Evolutionary conservation across 1,140 invertebrate species (phyloP).

Genomic region (Sarcophaga bullata): DNA sequence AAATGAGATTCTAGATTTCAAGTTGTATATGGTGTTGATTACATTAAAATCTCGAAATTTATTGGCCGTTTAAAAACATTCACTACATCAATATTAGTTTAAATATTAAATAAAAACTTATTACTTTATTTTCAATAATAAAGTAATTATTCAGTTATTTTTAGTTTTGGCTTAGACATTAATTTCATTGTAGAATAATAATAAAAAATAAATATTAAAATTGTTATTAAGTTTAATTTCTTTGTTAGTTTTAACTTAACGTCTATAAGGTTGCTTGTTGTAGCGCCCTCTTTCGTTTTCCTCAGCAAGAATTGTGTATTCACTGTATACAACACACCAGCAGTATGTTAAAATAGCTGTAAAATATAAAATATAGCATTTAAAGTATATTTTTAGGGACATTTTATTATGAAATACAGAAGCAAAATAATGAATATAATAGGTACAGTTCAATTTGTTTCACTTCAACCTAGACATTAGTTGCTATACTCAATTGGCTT

Average conservation of each 20-base stretch:
- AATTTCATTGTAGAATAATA: slow-evolving; percentile 2
- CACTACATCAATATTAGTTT: no score
- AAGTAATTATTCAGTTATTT: not conserved
- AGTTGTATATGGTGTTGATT: no score
- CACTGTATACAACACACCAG: slow-evolving; percentile 83
- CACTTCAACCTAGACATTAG: no score
- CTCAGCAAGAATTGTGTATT: slow-evolving; percentile 77
- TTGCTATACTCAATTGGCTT: no score
- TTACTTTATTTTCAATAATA: not conserved
- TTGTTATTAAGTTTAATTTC: slow-evolving; percentile 27
- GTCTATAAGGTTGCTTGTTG: slow-evolving; percentile 74
- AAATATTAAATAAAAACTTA: not conserved
- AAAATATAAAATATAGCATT: slow-evolving; percentile 49
- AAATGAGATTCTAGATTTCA: no score
- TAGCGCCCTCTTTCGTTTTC: slow-evolving; percentile 74
- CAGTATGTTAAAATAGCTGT: slow-evolving; percentile 76
- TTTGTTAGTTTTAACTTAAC: slow-evolving; percentile 58
- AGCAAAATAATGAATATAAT: no score
- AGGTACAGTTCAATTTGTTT: no score
- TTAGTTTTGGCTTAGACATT: not conserved
- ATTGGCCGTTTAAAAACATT: no score
- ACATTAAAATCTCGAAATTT: no score
- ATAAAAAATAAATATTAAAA: slow-evolving; percentile 28
- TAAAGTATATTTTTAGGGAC: not conserved
- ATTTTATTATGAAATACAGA: no score